Base-by-base conservation (phyloP, 2,888 invertebrate genomes). In the Epinotia nisella region DNA sequence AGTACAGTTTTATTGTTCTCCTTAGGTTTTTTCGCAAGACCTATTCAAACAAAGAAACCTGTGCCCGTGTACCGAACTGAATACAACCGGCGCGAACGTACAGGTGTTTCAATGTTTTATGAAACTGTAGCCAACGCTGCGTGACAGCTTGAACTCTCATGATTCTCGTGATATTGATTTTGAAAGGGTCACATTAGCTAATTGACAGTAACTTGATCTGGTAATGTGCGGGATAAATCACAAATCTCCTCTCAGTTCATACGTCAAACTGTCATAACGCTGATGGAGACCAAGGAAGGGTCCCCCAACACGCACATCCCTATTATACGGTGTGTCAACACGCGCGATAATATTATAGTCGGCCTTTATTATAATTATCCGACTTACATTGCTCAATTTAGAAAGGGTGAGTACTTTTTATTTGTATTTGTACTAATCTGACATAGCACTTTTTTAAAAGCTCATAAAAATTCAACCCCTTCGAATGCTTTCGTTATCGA, bases 1-100 rank as follows among this genome's bases (percentile, higher is more conserved):
- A 90, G 82, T 88, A 83, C 81, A 83, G 83, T 86, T 85, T 88
- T 87, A 89, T 90, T 90, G 86, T 89, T 85, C 83, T 80, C 77
- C 76, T 79, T 79, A 78, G 81, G 79, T 83, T 89, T 90, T 90
- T 91, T 89, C 85, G 88, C 89, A 87, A 90, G 83, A 85, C 82
- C 82, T 84, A 84, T 81, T 82, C 79, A 82, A 87, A 90, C 86
- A 88, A 88, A 86, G 87, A 83, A 84, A 86, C 83, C 84, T 84
- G 83, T 80, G 79, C 76, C 79, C 78, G 77, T 79, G 51, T 51
- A 60, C 51, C n/a, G 70, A 70, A 49, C 62, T 59, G 64, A 73
- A 73, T 64, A 69, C 35, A 73, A 79, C 78, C 76, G 68, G 66
- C 71, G 74, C 70, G 75, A 78, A 74, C 70, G 64, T 72, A 70